These are phyloP conservation scores for Heliconius hewitsoni DNA, from an alignment of 1,140 invertebrate genomes.

Conservation along the genomic window DNA sequence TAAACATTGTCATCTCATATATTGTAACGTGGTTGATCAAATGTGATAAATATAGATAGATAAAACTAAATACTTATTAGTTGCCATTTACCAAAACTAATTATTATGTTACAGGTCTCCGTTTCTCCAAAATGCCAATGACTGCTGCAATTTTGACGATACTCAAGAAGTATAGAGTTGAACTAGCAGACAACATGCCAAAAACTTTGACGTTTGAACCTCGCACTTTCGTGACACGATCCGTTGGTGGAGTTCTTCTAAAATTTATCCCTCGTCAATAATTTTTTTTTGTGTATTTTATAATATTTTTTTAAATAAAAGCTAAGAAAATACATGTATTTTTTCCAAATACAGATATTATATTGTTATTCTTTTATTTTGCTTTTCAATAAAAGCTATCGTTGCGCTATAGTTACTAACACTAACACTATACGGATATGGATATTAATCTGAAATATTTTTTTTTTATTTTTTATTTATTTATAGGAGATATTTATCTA, in stretches of 20 bases:
- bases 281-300: neutral
- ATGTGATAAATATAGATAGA: no score
- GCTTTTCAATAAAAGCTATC: no score
- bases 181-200: neutral
- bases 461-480: no score
- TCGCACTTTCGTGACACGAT: neutral
- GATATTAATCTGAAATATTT: no score
- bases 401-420: no score
- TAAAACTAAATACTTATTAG: no score
- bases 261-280: neutral
- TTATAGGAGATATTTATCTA: no score
- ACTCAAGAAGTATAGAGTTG: neutral
- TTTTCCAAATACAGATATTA: no score
- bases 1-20: no score
- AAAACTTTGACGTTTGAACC: neutral
- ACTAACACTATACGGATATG: no score
- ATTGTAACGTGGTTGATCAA: no score
- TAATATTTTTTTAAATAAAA: neutral
- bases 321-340: neutral
- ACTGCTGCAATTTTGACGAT: neutral
- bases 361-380: no score
- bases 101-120: neutral
- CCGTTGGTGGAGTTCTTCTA: neutral
- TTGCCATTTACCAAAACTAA: neutral
- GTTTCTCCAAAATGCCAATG: conserved; percentile 11